Evolutionary conservation across 2,888 invertebrate genomes (phyloP).

Genomic region (Nemotelus nigrinus): DNA sequence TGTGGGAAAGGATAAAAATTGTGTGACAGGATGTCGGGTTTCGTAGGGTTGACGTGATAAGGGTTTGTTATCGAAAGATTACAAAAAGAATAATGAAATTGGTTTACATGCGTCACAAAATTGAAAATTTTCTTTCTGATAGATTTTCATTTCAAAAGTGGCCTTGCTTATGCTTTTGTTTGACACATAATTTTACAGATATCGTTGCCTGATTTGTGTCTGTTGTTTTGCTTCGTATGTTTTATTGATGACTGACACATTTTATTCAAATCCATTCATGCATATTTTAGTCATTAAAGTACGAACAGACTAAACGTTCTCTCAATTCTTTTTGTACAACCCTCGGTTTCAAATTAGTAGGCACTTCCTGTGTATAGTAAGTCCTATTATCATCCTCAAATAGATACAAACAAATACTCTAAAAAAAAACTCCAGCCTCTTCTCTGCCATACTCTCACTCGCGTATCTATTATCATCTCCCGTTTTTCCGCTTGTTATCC

Average conservation of each 20-base stretch:
- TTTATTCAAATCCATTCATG: neutral
- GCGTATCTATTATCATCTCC: conserved; percentile 3
- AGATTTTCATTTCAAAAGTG: neutral
- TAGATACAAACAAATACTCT: neutral
- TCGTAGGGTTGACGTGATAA: neutral
- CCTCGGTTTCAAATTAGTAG: conserved; percentile 22
- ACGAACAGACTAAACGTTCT: neutral
- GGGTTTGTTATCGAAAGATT: neutral
- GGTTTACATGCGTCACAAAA: neutral
- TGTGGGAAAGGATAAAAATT: neutral
- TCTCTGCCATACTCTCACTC: neutral
- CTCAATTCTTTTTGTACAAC: conserved; percentile 1
- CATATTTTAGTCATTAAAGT: neutral
- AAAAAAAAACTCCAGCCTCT: neutral
- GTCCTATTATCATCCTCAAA: neutral
- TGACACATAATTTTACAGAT: no score
- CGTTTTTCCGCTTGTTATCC: conserved; percentile 44
- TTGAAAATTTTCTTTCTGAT: neutral
- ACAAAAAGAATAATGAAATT: neutral
- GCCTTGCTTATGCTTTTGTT: no score
- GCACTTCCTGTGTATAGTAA: conserved; percentile 7
- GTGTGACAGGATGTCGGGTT: neutral
- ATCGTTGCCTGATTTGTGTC: no score
- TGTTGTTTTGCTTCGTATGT: neutral
- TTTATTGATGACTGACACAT: neutral